Base-by-base conservation (phyloP, 2,888 invertebrate genomes). In the Phoronis australis region DNA sequence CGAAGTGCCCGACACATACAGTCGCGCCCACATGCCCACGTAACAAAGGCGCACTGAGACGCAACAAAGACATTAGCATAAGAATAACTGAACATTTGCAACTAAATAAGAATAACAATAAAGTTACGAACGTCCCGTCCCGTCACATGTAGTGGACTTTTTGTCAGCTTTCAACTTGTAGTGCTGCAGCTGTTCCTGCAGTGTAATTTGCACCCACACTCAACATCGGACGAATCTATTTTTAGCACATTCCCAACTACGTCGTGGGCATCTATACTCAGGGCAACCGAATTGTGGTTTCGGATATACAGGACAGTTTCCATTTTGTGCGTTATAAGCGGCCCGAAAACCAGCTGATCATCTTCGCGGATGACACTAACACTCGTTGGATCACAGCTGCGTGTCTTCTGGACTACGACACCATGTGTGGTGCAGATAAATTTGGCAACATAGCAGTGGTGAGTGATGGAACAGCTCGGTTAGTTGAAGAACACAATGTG, bases 301-400 rank as follows among this genome's bases (percentile, higher is more conserved):
- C 91, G 0, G 99, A 99, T 75, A 88, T 95, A 0, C 77, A 77
- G 77, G 99, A 99, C 76, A 94, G 94, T 22, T 87, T 99, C 24
- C 94, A 93, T 76, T 95, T 94, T 77, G 85, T 99, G 0, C 85
- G 94, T 37, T 97, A 97, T 76, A 91, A 92, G 72, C 84, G 92
- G 37, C 85, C 88, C 39, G 99, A 99, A 76, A 99, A 99, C 78
- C 96, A 97, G 69, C 80, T 99, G 52, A 93, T 97, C 24, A 90
- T 99, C 47, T 99, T 99, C 78, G 94, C 96, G 2, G 99, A 99
- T 74, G 99, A 99, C 73, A 95, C 95, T 0, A 90, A 92, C 77
- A 99, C 97, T 0, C 84, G 92, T 60, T 99, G 94, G 92, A 87
- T 96, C 31, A 95, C 96, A 0, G 87, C 90, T 43, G 88, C 90